Percentiles rank a stretch among this genome's conserved stretches.
phyloP scores from a whole-genome alignment of 1,140 invertebrate genomes.

The Leptinotarsa lineolata region DNA sequence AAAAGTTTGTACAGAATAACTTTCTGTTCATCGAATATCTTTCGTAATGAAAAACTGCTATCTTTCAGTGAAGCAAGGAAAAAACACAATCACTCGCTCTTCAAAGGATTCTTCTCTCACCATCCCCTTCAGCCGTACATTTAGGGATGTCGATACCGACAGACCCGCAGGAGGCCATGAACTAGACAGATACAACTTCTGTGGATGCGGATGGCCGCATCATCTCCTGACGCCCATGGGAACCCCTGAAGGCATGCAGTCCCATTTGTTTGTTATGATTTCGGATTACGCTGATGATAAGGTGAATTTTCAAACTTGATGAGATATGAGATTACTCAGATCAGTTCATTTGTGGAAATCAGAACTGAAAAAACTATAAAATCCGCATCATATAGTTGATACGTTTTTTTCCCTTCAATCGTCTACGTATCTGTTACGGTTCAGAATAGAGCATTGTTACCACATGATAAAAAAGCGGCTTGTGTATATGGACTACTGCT shows the following conservation, averaged over 20 bases:
- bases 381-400: too few relatives aligned
- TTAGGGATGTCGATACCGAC: constrained; percentile 64
- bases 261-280: constrained; percentile 80
- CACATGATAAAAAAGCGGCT: too few relatives aligned
- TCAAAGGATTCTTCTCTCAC: constrained; percentile 72
- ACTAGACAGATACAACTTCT: constrained; percentile 72
- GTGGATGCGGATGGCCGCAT: constrained; percentile 86
- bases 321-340: too few relatives aligned
- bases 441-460: too few relatives aligned
- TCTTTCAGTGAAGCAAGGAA: constrained; percentile 65
- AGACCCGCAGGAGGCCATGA: constrained; percentile 60
- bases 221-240: constrained; percentile 83
- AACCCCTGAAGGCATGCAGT: constrained; percentile 66
- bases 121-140: constrained; percentile 73
- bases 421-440: too few relatives aligned
- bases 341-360: too few relatives aligned
- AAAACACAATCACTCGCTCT: constrained; percentile 64
- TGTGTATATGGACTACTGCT: too few relatives aligned
- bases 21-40: too few relatives aligned
- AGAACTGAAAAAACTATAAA: too few relatives aligned
- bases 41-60: too few relatives aligned
- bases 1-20: too few relatives aligned
- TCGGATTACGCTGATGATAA: constrained; percentile 75
- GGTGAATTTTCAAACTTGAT: constrained; percentile 56
- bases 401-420: too few relatives aligned